Percentiles rank a stretch among this genome's conserved stretches.
Evolutionary conservation across 2,888 invertebrate genomes (phyloP).

Genomic region (Keiferia lycopersicella): DNA sequence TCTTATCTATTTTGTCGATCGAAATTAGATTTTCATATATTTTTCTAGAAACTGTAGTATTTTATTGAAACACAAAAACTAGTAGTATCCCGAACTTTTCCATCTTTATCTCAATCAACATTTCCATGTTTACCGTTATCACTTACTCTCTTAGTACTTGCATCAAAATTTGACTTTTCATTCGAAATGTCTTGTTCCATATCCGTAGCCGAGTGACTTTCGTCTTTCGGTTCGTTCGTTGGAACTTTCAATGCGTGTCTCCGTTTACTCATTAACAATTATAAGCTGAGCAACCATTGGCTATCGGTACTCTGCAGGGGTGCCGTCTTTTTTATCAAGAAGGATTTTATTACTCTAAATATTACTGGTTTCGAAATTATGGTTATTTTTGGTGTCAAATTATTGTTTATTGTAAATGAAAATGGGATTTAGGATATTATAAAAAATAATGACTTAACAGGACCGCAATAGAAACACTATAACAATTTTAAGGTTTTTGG

Average conservation of each 20-base stretch:
- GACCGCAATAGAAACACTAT: neutral
- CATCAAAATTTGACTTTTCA: constrained; percentile 9
- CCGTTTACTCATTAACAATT: constrained; percentile 58
- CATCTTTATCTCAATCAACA: neutral
- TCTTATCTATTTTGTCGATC: no score
- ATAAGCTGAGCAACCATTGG: constrained; percentile 39
- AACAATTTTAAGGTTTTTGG: neutral
- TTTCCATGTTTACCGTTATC: constrained; percentile 5
- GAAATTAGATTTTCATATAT: no score
- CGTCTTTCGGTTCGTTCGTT: constrained; percentile 42
- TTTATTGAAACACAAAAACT: neutral
- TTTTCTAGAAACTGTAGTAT: neutral
- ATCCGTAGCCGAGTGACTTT: constrained; percentile 30
- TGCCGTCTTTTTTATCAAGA: constrained; percentile 3
- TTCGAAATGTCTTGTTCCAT: neutral
- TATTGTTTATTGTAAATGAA: constrained; percentile 10
- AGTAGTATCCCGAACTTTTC: neutral
- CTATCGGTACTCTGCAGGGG: constrained; percentile 18
- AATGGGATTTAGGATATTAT: neutral
- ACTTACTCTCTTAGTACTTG: neutral
- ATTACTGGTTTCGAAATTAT: neutral
- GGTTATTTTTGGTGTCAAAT: constrained; percentile 6
- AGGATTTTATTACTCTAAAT: constrained; percentile 5
- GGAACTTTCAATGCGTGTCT: constrained; percentile 53
- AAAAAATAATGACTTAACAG: neutral